Evolutionary conservation across 2,113 vertebrate genomes (phyloP).

Genomic region (Mixornis gularis): DNA sequence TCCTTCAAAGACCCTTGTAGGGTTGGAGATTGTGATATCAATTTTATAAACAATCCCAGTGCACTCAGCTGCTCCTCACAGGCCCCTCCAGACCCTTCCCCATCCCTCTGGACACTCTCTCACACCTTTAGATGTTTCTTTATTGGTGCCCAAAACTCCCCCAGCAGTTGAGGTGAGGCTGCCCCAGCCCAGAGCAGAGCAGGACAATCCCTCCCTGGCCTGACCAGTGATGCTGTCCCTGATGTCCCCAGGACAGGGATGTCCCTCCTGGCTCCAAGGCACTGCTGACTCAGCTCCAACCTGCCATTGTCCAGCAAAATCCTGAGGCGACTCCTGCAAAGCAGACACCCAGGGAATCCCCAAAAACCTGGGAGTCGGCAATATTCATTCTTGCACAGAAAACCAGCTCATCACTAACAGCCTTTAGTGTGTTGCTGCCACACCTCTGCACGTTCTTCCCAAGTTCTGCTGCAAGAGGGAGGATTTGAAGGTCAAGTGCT

Average conservation of each 20-base stretch:
- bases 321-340: neutral
- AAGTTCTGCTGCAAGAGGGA: neutral
- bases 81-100: neutral
- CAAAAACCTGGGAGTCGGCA: neutral
- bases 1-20: too few relatives aligned
- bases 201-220: neutral
- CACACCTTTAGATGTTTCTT: neutral
- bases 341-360: neutral
- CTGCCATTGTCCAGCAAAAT: neutral
- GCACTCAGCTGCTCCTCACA: neutral
- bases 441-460: neutral
- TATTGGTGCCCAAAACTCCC: neutral
- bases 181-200: neutral
- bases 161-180: neutral
- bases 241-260: neutral
- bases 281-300: neutral
- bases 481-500: conserved; percentile 36
- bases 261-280: neutral
- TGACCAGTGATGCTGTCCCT: neutral
- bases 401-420: neutral
- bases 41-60: too few relatives aligned
- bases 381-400: too few relatives aligned
- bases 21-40: too few relatives aligned
- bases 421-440: accelerated
- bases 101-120: neutral